Evolutionary conservation across 2,888 invertebrate genomes (phyloP).

Genomic region (Scaptomyza flava): DNA sequence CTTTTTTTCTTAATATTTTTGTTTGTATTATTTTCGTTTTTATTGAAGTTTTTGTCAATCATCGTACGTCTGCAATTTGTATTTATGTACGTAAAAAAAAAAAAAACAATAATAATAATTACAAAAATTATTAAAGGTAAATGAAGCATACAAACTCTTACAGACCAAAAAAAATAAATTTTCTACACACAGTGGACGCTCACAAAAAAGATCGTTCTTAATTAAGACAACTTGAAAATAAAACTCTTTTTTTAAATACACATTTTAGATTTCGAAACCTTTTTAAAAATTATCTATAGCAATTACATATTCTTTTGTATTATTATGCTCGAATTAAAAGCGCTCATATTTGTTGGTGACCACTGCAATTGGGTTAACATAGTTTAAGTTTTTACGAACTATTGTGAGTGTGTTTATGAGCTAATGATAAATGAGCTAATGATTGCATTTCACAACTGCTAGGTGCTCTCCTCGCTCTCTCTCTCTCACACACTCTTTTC

Average conservation of each 20-base stretch:
- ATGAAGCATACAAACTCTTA: constrained; percentile 16
- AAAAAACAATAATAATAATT: constrained; percentile 21
- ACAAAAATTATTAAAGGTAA: constrained; percentile 16
- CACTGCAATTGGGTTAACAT: constrained; percentile 19
- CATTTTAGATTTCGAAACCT: no score
- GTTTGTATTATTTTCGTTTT: constrained; percentile 25
- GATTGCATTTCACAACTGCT: constrained; percentile 10
- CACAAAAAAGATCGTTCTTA: not conserved
- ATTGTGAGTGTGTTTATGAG: constrained; percentile 10
- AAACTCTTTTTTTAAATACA: not conserved
- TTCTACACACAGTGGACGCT: constrained; percentile 4
- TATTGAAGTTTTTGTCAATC: constrained; percentile 36
- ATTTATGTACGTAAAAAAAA: not conserved
- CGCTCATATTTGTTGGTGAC: constrained; percentile 4
- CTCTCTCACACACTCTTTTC: constrained; percentile 8
- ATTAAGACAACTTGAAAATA: not conserved
- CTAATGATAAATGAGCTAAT: constrained; percentile 30
- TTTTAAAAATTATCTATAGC: no score
- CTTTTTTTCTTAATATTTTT: not conserved
- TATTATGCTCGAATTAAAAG: not conserved
- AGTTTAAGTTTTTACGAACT: constrained; percentile 15
- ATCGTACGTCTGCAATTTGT: constrained; percentile 22
- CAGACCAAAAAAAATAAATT: constrained; percentile 2
- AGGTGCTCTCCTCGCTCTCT: constrained; percentile 7
- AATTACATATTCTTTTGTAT: not conserved